Conservation (phyloP, 1,140 invertebrate genomes). For the Euglossa dilemma region DNA sequence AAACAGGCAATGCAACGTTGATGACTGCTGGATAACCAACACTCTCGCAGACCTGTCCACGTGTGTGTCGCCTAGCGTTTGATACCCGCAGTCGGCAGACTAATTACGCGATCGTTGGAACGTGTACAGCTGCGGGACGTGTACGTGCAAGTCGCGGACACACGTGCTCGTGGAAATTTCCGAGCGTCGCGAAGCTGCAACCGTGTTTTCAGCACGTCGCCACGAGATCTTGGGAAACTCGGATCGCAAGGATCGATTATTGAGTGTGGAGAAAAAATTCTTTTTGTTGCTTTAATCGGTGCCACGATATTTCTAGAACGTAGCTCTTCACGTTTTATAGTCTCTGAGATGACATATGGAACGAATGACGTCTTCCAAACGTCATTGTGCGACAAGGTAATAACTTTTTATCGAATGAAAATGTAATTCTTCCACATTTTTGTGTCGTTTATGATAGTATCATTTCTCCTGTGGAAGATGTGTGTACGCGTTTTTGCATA, state of each 20-base stretch:
- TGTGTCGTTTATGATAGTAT: too few relatives aligned
- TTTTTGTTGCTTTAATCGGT: too few relatives aligned
- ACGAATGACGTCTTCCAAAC: too few relatives aligned
- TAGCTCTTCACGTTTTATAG: too few relatives aligned
- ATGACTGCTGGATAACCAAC: constrained; percentile 26
- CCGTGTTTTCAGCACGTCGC: neutral
- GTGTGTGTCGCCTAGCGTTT: constrained; percentile 12
- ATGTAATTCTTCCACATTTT: too few relatives aligned
- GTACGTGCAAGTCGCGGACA: neutral
- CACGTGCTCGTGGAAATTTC: constrained; percentile 48
- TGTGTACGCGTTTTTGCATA: too few relatives aligned
- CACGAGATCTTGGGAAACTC: neutral
- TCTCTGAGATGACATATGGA: too few relatives aligned
- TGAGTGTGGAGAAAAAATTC: too few relatives aligned
- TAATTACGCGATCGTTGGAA: constrained; percentile 22
- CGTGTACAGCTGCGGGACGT: neutral
- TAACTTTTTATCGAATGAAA: too few relatives aligned
- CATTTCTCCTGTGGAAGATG: too few relatives aligned
- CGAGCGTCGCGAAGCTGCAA: neutral
- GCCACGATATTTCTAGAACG: too few relatives aligned
- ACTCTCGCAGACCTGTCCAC: neutral
- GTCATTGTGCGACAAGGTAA: too few relatives aligned
- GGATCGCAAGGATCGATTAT: neutral
- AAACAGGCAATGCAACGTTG: constrained; percentile 20
- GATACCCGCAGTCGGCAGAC: constrained; percentile 3